Conservation (phyloP, 1,140 invertebrate species). For the Meloidogyne exigua region DNA sequence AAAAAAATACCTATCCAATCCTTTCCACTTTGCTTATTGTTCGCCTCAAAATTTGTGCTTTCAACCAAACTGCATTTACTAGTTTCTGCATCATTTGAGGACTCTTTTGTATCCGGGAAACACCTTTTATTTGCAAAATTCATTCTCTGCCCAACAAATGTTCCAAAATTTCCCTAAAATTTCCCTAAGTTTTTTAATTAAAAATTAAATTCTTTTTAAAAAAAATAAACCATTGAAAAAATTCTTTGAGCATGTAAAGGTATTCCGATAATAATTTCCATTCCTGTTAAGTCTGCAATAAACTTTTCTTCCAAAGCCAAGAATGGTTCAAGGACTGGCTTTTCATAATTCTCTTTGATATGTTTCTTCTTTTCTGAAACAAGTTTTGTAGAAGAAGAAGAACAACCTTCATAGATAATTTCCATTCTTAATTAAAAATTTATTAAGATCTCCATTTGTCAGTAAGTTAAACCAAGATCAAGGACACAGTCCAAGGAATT, state of each 20-base stretch:
- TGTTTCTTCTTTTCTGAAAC: neutral
- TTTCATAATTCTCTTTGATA: neutral
- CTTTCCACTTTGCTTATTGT: slow-evolving; percentile 11
- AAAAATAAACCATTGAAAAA: neutral
- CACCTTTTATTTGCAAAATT: slow-evolving; percentile 27
- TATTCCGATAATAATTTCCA: neutral
- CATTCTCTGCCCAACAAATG: slow-evolving; percentile 32
- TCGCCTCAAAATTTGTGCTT: neutral
- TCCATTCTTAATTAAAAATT: neutral
- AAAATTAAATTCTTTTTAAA: neutral
- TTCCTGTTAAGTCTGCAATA: neutral
- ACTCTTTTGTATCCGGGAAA: neutral
- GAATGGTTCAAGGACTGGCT: neutral
- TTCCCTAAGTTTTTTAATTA: slow-evolving; percentile 14
- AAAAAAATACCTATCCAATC: slow-evolving; percentile 21
- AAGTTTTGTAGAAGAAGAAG: neutral
- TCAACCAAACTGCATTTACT: neutral
- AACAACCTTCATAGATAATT: neutral
- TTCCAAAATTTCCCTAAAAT: slow-evolving; percentile 37
- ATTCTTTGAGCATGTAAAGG: neutral
- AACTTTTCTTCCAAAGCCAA: neutral
- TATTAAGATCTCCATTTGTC: too few species aligned
- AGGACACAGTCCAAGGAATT: too few species aligned
- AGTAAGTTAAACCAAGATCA: neutral
- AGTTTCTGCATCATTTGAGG: neutral